A percentile compares a stretch with the other conserved stretches of the same genome.
These are phyloP conservation scores for Myiagra hebetior DNA, from an alignment of 2,113 vertebrate species.

Conservation along the genomic window DNA sequence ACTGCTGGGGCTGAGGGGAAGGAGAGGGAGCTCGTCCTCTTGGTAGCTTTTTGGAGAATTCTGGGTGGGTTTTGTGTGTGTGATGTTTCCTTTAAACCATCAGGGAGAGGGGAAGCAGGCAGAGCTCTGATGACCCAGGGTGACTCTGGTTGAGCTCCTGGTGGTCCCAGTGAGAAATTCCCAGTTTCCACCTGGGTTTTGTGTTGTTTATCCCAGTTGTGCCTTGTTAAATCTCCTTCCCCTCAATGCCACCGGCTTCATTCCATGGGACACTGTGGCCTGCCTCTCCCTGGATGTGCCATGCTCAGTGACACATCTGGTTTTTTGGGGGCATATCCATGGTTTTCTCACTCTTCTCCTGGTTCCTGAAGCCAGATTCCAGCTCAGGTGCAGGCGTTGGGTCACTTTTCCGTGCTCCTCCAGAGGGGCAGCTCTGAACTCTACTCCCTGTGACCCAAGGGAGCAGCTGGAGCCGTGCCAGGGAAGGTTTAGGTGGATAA, in stretches of 20 bases:
- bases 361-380: neutral
- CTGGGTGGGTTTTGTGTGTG: neutral
- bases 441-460: neutral
- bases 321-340: rapidly evolving
- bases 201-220: neutral
- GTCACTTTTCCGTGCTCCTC: neutral
- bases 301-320: rapidly evolving
- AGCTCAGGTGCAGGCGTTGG: neutral
- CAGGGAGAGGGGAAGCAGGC: rapidly evolving
- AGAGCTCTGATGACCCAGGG: neutral
- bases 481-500: neutral
- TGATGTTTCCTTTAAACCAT: neutral
- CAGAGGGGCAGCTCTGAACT: neutral
- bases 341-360: neutral
- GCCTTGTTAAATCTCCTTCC: neutral
- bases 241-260: rapidly evolving
- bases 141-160: neutral
- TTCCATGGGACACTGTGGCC: neutral
- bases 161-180: neutral
- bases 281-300: neutral
- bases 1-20: neutral
- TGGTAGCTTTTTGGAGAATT: neutral
- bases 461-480: neutral
- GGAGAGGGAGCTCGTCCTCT: neutral
- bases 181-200: neutral